A percentile compares a stretch with the other conserved stretches of the same genome.
Conservation (phyloP, 2,888 invertebrate species). For the Parelbella ahira region DNA sequence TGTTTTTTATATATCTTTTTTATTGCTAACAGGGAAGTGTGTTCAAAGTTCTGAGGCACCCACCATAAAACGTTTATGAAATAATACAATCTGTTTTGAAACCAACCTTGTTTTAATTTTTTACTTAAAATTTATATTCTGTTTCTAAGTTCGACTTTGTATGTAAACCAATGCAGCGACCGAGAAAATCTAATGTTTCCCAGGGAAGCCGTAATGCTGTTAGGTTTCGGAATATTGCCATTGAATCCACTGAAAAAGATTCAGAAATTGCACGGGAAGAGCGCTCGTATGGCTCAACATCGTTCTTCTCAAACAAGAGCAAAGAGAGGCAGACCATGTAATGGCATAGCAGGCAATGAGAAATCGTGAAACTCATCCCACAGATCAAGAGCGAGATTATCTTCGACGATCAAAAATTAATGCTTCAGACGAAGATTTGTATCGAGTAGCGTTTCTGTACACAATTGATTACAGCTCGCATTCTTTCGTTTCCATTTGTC, state of each 20-base stretch:
- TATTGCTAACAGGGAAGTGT: too few species aligned
- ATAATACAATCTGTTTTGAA: too few species aligned
- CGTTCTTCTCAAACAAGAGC: slow-evolving; percentile 38
- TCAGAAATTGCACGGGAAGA: slow-evolving; percentile 1
- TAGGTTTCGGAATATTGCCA: slow-evolving; percentile 4
- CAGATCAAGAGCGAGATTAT: slow-evolving; percentile 36
- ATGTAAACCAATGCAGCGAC: too few species aligned
- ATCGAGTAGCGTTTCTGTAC: slow-evolving; percentile 36
- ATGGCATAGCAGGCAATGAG: slow-evolving; percentile 38
- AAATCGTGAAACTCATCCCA: slow-evolving; percentile 37
- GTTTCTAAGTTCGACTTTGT: too few species aligned
- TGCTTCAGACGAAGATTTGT: slow-evolving; percentile 39
- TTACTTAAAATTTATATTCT: too few species aligned
- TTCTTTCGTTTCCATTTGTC: slow-evolving; percentile 11
- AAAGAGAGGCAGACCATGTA: slow-evolving; percentile 39
- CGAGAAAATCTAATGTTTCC: too few species aligned
- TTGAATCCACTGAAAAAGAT: not conserved
- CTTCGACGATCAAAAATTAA: slow-evolving; percentile 36
- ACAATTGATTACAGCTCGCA: slow-evolving; percentile 17
- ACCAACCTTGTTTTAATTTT: too few species aligned
- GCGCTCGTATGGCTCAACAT: slow-evolving; percentile 33
- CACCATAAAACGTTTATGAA: too few species aligned
- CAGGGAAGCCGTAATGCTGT: too few species aligned
- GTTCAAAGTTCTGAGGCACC: too few species aligned
- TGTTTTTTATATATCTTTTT: too few species aligned